Base-by-base conservation (phyloP, 2,888 invertebrate genomes). In the Hybos culiciformis region DNA sequence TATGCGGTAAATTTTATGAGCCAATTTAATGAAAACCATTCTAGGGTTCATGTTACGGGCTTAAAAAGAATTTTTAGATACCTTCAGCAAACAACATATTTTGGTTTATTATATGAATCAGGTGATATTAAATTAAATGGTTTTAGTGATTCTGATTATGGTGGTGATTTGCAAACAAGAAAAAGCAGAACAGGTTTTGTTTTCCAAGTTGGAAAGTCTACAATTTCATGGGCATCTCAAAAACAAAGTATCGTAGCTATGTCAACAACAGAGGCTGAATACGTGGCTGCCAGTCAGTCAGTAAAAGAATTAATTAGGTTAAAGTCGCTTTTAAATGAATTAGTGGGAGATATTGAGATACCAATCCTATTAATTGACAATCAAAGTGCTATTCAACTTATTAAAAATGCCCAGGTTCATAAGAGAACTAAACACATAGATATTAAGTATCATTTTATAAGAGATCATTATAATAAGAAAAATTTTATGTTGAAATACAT, bases 91-190 rank as follows among this genome's bases (percentile, higher is more conserved):
- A 36, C 36, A 11, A 8, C 5, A 12, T 11, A 20, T 32, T 19
- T 19, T 19, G 36, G 36, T 9, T 19, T 36, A 19, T 36, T 19
- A 17, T 36, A 17, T 36, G 11, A 36, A 7, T 11, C 36, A 11
- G 19, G 5, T 15, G 31, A 32, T 14, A 32, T 12, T 5, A 26
- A 5, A 12, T 14, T 37, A 14, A 23, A 26, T 38, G 29, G 31
- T 9, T 39, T 31, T 20, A 29, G 20, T 39, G 39, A 39, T 19
- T 19, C 39, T 19, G 39, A 31, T 20, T 39, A n/a, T 19, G 39
- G 14, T 19, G 31, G 31, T n/a, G 29, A 39, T 14, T 4, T 12
- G 5, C 5, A 12, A 12, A 18, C 7, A 14, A 29, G 39, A 14
- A 39, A 20, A 39, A 14, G 14, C 5, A 8, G 19, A 12, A 31